Conservation (phyloP, 2,797 vertebrate species). For the Chiroxiphia lanceolata region DNA sequence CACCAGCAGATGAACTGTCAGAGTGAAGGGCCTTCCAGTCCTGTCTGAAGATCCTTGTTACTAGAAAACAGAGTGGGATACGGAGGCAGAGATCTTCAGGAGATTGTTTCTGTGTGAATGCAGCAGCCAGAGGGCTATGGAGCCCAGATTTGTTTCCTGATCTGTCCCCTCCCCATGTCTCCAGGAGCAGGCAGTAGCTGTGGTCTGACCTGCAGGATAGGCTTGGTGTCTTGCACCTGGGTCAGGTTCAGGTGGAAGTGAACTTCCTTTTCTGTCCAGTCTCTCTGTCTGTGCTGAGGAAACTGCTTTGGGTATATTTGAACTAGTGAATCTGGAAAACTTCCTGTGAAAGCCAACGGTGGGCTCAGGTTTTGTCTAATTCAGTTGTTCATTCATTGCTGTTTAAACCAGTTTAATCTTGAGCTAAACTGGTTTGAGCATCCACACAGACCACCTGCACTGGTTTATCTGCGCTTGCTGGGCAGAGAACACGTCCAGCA, state of each 20-base stretch:
- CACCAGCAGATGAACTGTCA: background rate
- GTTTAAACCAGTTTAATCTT: background rate
- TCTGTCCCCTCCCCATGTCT: background rate
- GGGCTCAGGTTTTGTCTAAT: background rate
- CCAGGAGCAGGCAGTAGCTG: background rate
- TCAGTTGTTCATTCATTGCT: background rate
- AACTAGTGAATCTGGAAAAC: background rate
- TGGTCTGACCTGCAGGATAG: background rate
- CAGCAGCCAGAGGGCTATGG: background rate
- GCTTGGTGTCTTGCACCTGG: background rate
- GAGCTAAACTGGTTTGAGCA: background rate
- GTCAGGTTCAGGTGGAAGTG: accelerated
- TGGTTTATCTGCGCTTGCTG: background rate
- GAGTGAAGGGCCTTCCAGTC: background rate
- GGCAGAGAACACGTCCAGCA: background rate
- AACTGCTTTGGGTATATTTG: background rate
- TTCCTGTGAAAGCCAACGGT: background rate
- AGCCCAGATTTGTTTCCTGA: background rate
- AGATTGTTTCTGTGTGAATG: background rate
- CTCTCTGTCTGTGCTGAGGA: background rate
- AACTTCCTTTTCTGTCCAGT: background rate
- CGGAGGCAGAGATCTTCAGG: background rate
- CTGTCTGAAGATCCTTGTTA: background rate
- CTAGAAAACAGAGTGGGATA: background rate
- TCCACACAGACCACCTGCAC: background rate